Percentiles rank a stretch among this genome's conserved stretches.
phyloP scores from a whole-genome alignment of 2,797 vertebrate genomes.

The Enteromius anoplus region DNA sequence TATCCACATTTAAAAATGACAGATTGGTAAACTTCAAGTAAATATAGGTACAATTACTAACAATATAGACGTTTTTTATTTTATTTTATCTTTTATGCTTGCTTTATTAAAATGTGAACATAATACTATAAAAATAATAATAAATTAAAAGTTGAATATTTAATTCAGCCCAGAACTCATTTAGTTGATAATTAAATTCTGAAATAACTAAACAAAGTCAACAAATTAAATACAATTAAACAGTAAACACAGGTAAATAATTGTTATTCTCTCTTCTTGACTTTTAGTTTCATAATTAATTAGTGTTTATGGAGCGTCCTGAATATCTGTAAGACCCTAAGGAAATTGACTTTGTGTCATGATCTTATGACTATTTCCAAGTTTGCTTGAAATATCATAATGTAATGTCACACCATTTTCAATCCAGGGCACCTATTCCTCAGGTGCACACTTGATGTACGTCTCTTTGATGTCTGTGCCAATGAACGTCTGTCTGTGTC shows the following conservation, averaged over 20 bases:
- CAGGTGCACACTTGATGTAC: constrained; percentile 22
- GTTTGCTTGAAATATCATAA: constrained; percentile 16
- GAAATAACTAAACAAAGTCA: too few species aligned
- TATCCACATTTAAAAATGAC: neutral
- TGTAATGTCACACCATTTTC: constrained; percentile 1
- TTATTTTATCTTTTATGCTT: neutral
- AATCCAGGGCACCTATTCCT: neutral
- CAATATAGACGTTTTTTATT: neutral
- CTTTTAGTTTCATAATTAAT: neutral
- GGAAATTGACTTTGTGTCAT: neutral
- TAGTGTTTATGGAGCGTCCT: neutral
- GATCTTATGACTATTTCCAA: neutral
- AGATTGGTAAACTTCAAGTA: neutral
- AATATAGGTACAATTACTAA: neutral
- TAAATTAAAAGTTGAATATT: neutral
- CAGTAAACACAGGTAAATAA: neutral
- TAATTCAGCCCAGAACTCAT: neutral
- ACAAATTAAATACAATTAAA: neutral
- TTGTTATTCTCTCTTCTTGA: neutral
- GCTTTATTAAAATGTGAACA: neutral
- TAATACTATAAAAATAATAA: too few species aligned
- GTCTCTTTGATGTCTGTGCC: constrained; percentile 25
- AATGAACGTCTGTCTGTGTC: constrained; percentile 30
- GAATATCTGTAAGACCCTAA: neutral
- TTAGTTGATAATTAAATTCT: too few species aligned